Percentiles rank a stretch among this genome's conserved stretches.
phyloP scores from a whole-genome alignment of 1,140 invertebrate genomes.

The Pseudachorutes palmiensis region DNA sequence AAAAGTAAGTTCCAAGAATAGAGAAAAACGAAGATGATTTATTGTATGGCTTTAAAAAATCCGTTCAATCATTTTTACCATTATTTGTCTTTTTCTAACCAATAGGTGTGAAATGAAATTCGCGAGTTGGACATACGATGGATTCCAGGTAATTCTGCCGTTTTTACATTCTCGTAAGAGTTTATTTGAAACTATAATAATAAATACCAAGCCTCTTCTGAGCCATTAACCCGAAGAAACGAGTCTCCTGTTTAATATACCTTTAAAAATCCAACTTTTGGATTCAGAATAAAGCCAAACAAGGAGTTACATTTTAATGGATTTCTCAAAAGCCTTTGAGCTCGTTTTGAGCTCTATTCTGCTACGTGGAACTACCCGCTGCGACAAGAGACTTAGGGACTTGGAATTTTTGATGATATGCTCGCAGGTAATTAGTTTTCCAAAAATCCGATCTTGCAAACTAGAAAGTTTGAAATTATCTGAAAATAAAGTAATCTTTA shows the following conservation, averaged over 20 bases:
- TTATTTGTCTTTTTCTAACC: not conserved
- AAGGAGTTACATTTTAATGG: no score
- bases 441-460: no score
- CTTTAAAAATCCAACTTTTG: not conserved
- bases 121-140: slow-evolving; percentile 7
- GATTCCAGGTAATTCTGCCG: slow-evolving; percentile 4
- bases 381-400: no score
- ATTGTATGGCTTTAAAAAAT: not conserved
- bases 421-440: no score
- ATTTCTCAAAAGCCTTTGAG: no score
- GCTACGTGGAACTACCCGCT: no score
- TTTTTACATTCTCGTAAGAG: not conserved
- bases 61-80: not conserved
- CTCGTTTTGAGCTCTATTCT: no score
- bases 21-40: not conserved
- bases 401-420: no score
- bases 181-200: not conserved
- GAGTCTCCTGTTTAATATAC: not conserved
- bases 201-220: not conserved
- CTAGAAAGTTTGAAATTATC: no score
- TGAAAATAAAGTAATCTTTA: no score
- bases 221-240: not conserved
- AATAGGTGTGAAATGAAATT: slow-evolving; percentile 13
- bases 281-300: not conserved
- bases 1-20: slow-evolving; percentile 11